Base-by-base conservation (phyloP, 2,113 vertebrate species). In the Genyomyrus donnyi region DNA sequence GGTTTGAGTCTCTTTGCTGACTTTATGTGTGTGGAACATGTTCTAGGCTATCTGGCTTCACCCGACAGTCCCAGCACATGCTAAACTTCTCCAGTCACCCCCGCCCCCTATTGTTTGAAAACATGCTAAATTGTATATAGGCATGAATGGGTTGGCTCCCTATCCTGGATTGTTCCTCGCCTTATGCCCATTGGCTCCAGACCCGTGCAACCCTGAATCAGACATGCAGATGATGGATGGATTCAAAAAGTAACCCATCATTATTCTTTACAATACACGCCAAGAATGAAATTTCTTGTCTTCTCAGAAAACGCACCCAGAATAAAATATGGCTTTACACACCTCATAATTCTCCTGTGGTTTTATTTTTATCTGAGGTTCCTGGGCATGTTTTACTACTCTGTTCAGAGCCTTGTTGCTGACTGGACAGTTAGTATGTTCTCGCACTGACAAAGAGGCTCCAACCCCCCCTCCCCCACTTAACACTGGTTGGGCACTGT, bases 341-440 rank as follows among this genome's bases (percentile, higher is more conserved):
- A 84, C 42, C 35, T 2, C 5, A 84, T 84, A 84, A 84, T 84
- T 84, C 39, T 52, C 21, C 53, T 24, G 6, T 58, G 62, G 46
- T 27, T 66, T 80, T 89, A 53, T 85, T 70, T 49, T 45, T 50
- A 90, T 88, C 62, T 86, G 56, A 70, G 58, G 49, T 77, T 91
- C n/a, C 89, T 88, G 90, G 84, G 45, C 39, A 90, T 92, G 70
- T 83, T 92, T 90, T 89, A 91, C 80, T 66, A 56, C 88, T 24
- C 52, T 77, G 86, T 52, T 17, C 4, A 21, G 53, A 85, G 88
- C 89, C 86, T 89, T 89, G 89, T 88, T 91, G 89, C 88, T 91
- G 91, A 91, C 86, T 88, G 52, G 48, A 84, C 90, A 88, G 53
- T 48, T 46, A 46, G 39, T 85, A 85, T 85, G 42, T 48, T n/a